Base-by-base conservation (phyloP, 2,797 vertebrate species). In the Pantherophis vulpinus region DNA sequence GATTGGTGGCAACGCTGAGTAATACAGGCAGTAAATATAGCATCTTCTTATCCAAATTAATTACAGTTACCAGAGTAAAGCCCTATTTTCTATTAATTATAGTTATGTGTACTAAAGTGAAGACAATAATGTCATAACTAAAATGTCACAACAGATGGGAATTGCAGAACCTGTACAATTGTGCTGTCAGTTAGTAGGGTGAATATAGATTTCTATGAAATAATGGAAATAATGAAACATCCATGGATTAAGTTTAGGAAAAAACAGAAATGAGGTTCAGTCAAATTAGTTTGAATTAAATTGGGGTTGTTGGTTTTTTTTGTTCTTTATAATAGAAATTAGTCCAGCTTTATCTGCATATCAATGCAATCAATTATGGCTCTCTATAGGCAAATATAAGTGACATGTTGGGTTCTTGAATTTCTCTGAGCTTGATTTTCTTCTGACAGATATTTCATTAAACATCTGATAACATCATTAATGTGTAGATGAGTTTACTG, bases 21-120 rank as follows among this genome's bases (percentile, higher is more conserved):
- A 93, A 91, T 91, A 87, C 93, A 93, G 90, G 91, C 90, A 93
- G 93, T 91, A 93, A 93, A 91, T 89, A 91, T 87, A 91, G 58
- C 90, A 56, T 89, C 66, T 83, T 83, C 87, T 93, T 91, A 89
- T 91, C 87, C 42, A 59, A 93, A 91, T 93, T 91, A 93, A 93
- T 91, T 93, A 91, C 88, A n/a, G 87, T 89, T 91, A 91, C 93
- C 10, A 32, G 70, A 83, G 70, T 91, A 93, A 93, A 93, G 87
- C n/a, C n/a, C 47, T 47, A 51, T 91, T 91, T 91, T 93, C 87
- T 91, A 89, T 93, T 93, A 93, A 93, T 93, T 93, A 91, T 90
- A 93, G 70, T 93, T 88, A 42, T 93, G 90, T 56, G 70, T 61
- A 89, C 74, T 89, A 93, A 86, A 93, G 66, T 89, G 90, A 93